A percentile compares a stretch with the other conserved stretches of the same genome.
Evolutionary conservation across 2,113 vertebrate genomes (phyloP).

Genomic region (Anoplopoma fimbria): DNA sequence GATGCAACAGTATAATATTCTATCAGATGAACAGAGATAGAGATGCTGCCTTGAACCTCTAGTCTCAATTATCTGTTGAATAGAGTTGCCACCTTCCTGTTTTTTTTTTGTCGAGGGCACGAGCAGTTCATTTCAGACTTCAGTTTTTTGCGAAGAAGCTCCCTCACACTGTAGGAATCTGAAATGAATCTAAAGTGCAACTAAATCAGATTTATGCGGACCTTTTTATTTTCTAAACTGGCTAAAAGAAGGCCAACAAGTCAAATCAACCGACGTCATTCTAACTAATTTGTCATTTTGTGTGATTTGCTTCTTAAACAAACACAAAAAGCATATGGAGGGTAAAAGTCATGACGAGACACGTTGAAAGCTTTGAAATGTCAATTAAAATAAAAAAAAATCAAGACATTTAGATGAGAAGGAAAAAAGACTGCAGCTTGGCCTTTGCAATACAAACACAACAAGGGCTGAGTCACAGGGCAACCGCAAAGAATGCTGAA

Average conservation of each 20-base stretch:
- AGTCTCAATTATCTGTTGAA: constrained; percentile 60
- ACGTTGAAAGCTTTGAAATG: not conserved
- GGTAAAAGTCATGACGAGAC: not conserved
- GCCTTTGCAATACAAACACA: constrained; percentile 23
- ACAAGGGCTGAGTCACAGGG: constrained; percentile 25
- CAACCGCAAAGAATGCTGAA: not conserved
- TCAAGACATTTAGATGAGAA: not conserved
- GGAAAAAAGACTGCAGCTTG: not conserved
- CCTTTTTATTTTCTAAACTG: not conserved
- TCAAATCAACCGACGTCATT: not conserved
- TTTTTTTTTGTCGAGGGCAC: not conserved
- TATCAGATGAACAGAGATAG: constrained; percentile 25
- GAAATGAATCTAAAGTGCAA: constrained; percentile 10
- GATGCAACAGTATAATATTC: constrained; percentile 30
- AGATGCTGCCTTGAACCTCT: constrained; percentile 60
- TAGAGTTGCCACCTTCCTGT: constrained; percentile 25
- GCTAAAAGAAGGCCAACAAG: constrained; percentile 6
- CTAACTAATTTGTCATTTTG: not conserved
- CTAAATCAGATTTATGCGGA: not conserved
- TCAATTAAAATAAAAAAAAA: not conserved
- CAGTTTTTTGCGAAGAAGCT: not conserved
- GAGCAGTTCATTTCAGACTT: constrained; percentile 9
- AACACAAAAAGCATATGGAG: not conserved
- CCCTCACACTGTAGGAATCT: not conserved
- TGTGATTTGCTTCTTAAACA: not conserved